Conservation (phyloP, 2,113 vertebrate genomes). For the Semicossyphus pulcher region DNA sequence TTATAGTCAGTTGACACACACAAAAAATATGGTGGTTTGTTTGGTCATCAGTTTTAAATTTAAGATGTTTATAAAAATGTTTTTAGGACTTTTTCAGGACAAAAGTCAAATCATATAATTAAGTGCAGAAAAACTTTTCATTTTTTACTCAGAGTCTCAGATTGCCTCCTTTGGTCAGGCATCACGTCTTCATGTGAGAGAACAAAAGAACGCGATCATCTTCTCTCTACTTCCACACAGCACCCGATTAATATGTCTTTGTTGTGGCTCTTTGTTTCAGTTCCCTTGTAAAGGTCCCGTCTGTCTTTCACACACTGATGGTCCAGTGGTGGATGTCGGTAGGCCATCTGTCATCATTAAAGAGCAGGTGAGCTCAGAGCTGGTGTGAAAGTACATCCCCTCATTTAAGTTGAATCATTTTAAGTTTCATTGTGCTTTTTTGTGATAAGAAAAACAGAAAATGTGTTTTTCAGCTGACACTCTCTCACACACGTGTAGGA, state of each 20-base stretch:
- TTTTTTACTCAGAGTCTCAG: slow-evolving; percentile 48
- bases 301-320: slow-evolving; percentile 41
- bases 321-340: neutral
- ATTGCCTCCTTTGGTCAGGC: neutral
- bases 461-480: no score
- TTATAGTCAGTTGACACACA: no score
- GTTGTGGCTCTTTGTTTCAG: neutral
- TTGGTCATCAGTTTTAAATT: no score
- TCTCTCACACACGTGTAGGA: slow-evolving; percentile 35
- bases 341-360: slow-evolving; percentile 17
- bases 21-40: no score
- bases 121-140: slow-evolving; percentile 7
- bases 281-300: neutral
- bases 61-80: no score
- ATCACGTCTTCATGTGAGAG: slow-evolving; percentile 45
- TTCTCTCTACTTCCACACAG: neutral
- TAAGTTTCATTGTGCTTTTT: no score
- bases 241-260: neutral
- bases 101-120: no score
- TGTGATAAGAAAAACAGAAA: no score
- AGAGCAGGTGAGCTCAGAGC: slow-evolving; percentile 41
- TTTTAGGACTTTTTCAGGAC: no score
- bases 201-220: neutral
- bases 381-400: neutral
- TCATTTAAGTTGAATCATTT: accelerated